phyloP scores from a whole-genome alignment of 2,888 invertebrate species.

The Limnephilus auricula region DNA sequence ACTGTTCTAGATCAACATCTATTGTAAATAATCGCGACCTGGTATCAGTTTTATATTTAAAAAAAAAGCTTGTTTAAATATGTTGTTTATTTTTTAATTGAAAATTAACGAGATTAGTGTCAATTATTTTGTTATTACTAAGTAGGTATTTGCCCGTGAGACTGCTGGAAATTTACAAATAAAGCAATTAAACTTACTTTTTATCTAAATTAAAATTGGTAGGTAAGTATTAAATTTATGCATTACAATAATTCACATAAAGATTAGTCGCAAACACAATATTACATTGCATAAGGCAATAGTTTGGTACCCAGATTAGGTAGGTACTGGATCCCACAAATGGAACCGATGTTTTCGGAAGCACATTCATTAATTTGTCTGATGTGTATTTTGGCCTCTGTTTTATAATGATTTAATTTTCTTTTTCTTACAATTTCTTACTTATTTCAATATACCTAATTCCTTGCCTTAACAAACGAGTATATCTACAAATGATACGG shows the following conservation, averaged over 20 bases:
- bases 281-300: background rate
- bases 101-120: background rate
- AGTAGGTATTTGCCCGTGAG: background rate
- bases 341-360: background rate
- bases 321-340: background rate
- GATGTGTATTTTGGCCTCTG: too few relatives aligned
- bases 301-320: background rate
- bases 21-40: background rate
- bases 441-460: too few relatives aligned
- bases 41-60: background rate
- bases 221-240: background rate
- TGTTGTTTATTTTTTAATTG: background rate
- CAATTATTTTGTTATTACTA: too few relatives aligned
- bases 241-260: conserved; percentile 18
- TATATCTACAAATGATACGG: too few relatives aligned
- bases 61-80: background rate
- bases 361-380: background rate
- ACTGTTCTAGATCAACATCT: too few relatives aligned
- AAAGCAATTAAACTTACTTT: background rate
- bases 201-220: background rate
- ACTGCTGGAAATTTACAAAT: background rate
- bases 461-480: too few relatives aligned
- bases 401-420: too few relatives aligned
- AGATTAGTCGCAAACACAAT: conserved; percentile 4
- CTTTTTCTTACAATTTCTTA: too few relatives aligned